Base-by-base conservation (phyloP, 1,140 invertebrate genomes). In the Leptestheria dahalacensis region DNA sequence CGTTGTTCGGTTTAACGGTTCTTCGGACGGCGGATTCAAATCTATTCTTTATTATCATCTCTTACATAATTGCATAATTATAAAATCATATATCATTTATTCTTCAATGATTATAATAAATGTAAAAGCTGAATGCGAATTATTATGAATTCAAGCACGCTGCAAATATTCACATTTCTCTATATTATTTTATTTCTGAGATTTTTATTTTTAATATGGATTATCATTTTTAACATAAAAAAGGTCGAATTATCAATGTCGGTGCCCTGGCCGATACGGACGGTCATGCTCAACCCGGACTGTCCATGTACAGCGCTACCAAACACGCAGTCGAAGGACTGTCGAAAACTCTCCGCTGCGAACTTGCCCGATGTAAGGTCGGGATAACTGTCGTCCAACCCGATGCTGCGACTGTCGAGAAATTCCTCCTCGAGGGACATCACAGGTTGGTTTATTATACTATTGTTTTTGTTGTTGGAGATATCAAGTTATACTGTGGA, bases 231-330 rank as follows among this genome's bases (percentile, higher is more conserved):
- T 41, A 6, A 15, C 33, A 41, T 41, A 41, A 41, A 20, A 21
- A 64, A 58, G 72, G 72, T 4, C 66, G 74, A 54, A 67, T 75
- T 49, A 67, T 75, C 4, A 75, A 74, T 48, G 67, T 74, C 0
- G 73, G 72, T 0, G 61, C 59, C 3, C 18, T 68, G 25, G 64
- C 67, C 20, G 68, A 65, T 25, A 26, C 54, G n/a, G 49, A 62
- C 46, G 55, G 55, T 48, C 54, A 61, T 56, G 59, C 62, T 28
- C 26, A 55, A 18, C 72, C 70, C n/a, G 65, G 67, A n/a, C 58
- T 68, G 29, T 63, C 68, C 18, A 64, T 69, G 4, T 75, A 75
- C 62, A 66, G 65, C 12, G 69, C 72, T 23, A 69, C 70, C 0
- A 75, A 75, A 56, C 69, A 62, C 65, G 74, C 65, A 4, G 61